phyloP scores from a whole-genome alignment of 2,113 vertebrate species.

The cattle (Bos taurus) region ARS-UCD2.0 NC_037339.1:81201501-81202000 shows the following conservation, averaged over 20 bases:
- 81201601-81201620: neutral
- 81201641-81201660: neutral
- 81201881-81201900: neutral
- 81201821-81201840: neutral
- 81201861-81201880: neutral
- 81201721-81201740: neutral
- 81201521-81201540: neutral
- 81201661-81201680: neutral
- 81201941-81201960: constrained; percentile 33
- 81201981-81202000: neutral
- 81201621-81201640: neutral
- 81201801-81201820: neutral
- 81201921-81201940: constrained; percentile 10
- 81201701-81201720: neutral
- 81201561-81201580: neutral
- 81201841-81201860: neutral
- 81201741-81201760: constrained; percentile 21
- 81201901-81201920: neutral
- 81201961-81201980: neutral
- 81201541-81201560: neutral
- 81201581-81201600: neutral
- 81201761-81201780: neutral
- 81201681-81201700: neutral
- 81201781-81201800: neutral
- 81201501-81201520: neutral